phyloP scores from a whole-genome alignment of 2,797 vertebrate species.

The Eulemur mongoz region DNA sequence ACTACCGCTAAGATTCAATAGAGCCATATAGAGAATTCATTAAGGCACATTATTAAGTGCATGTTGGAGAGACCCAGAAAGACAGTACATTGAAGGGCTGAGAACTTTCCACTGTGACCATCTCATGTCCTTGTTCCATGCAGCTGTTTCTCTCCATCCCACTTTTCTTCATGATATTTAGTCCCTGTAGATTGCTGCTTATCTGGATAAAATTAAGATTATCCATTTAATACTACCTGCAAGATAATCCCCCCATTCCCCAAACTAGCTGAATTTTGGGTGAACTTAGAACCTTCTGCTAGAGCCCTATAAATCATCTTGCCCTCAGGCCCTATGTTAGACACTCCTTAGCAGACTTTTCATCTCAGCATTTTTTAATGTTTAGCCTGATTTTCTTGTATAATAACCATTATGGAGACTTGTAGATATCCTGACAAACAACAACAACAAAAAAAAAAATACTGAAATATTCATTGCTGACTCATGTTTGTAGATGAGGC shows the following conservation, averaged over 20 bases:
- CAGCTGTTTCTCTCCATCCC: neutral
- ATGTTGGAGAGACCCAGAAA: neutral
- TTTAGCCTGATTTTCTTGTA: neutral
- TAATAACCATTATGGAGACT: neutral
- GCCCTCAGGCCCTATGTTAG: neutral
- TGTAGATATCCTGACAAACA: neutral
- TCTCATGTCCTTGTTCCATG: neutral
- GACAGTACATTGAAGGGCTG: neutral
- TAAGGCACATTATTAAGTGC: too few species aligned
- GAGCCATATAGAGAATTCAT: fast-evolving
- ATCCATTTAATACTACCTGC: neutral
- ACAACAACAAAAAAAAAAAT: too few species aligned
- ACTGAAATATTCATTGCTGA: neutral
- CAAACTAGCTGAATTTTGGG: neutral
- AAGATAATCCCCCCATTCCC: neutral
- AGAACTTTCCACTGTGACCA: neutral
- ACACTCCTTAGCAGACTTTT: neutral
- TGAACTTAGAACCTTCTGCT: neutral
- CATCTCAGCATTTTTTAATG: neutral
- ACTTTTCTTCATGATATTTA: neutral
- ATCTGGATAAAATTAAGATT: neutral
- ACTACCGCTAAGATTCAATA: too few species aligned
- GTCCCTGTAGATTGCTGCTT: neutral
- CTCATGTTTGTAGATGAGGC: neutral
- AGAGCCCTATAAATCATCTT: neutral